Evolutionary conservation across 37 sponge, comb jelly and placozoan genomes (phyloP), one percentile per base, ranked within the genome.

Genomic region (Theonella swinhoei): DNA sequence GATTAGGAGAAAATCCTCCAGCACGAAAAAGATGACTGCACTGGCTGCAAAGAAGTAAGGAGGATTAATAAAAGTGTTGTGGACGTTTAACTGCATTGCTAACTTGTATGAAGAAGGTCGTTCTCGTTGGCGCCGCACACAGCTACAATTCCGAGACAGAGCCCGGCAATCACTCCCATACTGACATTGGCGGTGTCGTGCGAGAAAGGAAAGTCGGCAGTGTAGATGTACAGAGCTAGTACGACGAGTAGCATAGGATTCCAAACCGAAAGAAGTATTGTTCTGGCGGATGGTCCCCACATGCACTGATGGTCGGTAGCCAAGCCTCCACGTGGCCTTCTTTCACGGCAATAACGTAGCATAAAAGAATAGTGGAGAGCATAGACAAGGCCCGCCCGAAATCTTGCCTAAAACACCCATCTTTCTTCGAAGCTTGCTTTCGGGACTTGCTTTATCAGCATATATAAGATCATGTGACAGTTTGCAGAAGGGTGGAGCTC

Each of bases 221-320:
- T 35, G 75, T 88, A 85, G 28, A 88, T 38, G 8, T 72, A 76
- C 3, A 83, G 36, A 0, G 82, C 79, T 38, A 90, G 80, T 20
- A 80, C 42, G 5, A 29, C 68, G 29, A 94, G 60, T 23, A 87
- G 61, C n/a, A 80, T 3, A 0, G 26, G 5, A 95, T 75, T 3
- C 96, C 96, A 20, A 75, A 66, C 24, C 96, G 42, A 79, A 95
- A 95, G 37, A 62, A 72, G 65, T 90, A 92, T 79, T 83, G 74
- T 84, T 95, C 96, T 0, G 96, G 96, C 43, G 85, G 28, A 23
- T 70, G 69, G 8, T 92, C 90, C 28, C 92, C 96, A 77, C 96
- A 95, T 64, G 80, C 90, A 61, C 90, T 89, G 74, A 95, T 95
- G 80, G 92, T 92, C 17, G 96, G 96, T 25, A 95, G 87, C 91